Conservation (phyloP, 2,113 vertebrate genomes). For the Columbina picui region DNA sequence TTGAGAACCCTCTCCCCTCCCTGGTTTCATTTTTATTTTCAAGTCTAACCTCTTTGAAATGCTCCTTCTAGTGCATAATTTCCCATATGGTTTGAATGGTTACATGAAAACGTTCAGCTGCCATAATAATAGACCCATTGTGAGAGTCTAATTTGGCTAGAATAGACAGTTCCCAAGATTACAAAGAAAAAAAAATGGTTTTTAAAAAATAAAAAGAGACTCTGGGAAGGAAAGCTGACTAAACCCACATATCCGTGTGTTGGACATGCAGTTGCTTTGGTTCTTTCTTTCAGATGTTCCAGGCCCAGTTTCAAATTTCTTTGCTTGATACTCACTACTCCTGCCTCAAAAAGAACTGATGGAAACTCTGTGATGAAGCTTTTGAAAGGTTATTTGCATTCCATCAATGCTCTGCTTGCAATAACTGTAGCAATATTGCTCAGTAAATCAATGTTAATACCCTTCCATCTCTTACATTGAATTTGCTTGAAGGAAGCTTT, state of each 20-base stretch:
- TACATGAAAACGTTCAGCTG: background rate
- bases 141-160: background rate
- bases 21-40: background rate
- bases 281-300: conserved; percentile 31
- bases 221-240: background rate
- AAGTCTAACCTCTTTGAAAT: background rate
- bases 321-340: background rate
- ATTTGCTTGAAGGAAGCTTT: conserved; percentile 24
- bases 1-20: background rate
- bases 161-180: background rate
- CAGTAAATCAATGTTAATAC: conserved; percentile 21
- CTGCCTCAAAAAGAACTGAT: background rate
- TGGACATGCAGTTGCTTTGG: background rate
- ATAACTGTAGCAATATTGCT: conserved; percentile 27
- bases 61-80: background rate
- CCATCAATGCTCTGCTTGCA: conserved; percentile 19
- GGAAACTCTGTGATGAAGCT: background rate
- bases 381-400: conserved; percentile 37
- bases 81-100: background rate
- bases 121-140: background rate
- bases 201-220: background rate
- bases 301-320: background rate
- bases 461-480: background rate
- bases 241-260: background rate
- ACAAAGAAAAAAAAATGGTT: background rate